phyloP scores from a whole-genome alignment of 1,140 invertebrate species.

The Diploscapter pachys region DNA sequence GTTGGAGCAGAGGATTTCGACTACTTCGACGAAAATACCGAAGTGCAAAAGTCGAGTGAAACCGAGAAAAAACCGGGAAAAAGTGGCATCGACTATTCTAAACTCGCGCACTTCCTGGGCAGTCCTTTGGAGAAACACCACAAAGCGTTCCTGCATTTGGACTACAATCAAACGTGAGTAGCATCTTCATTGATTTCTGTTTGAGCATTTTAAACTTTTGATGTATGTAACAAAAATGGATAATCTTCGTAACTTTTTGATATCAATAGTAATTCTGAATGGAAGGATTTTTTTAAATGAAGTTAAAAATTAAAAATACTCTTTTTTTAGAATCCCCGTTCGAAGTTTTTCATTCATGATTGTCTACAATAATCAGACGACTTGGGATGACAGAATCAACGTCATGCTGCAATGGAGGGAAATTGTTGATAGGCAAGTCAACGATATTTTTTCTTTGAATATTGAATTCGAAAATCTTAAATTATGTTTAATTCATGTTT shows the following conservation, averaged over 20 bases:
- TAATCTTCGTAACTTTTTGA: no score
- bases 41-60: background rate
- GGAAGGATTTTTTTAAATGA: no score
- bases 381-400: slow-evolving; percentile 49
- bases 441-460: background rate
- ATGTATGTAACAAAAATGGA: no score
- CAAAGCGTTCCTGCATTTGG: slow-evolving; percentile 12
- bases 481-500: no score
- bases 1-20: slow-evolving; percentile 34
- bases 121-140: slow-evolving; percentile 35
- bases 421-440: slow-evolving; percentile 41
- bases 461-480: background rate
- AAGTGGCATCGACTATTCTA: background rate
- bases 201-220: no score
- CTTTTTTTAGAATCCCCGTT: slow-evolving; percentile 38
- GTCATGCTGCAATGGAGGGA: slow-evolving; percentile 49
- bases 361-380: slow-evolving; percentile 45
- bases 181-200: background rate
- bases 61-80: background rate
- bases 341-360: slow-evolving; percentile 45
- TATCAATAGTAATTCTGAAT: no score
- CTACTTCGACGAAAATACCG: slow-evolving; percentile 34
- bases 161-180: slow-evolving; percentile 18
- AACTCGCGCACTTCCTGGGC: slow-evolving; percentile 11
- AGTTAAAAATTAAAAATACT: background rate